Evolutionary conservation across 2,888 invertebrate genomes (phyloP), one percentile per base, ranked within the genome.

Genomic region (Diadromus collaris): DNA sequence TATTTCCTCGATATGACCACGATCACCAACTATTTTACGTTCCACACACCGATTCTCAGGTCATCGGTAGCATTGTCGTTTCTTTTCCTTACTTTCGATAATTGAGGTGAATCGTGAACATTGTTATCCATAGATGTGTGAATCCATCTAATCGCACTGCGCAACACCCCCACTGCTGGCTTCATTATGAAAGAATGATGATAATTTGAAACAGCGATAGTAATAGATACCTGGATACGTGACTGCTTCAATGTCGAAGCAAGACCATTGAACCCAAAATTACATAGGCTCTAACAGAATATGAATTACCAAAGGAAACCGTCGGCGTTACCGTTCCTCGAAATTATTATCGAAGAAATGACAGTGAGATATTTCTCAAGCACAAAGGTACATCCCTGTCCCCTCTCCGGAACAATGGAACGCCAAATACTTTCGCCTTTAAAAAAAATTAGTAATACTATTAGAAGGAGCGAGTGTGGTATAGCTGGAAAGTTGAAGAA

Each of bases 351-450:
- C 6, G 34, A 67, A 54, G 38, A 34, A 54, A 21, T 38, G 32
- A 19, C 56, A 58, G 58, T 21, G 58, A 68, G 51, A 32, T 67
- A 27, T 51, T 69, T 72, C 48, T 79, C 58, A 69, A 79, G 76
- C 68, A 79, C 76, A 76, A 79, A 70, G 72, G 46, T 67, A 60
- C 78, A 54, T 32, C 38, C 58, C 68, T 48, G 71, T 74, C 68
- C 72, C 71, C 24, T 61, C 61, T 38, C 54, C 34, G 68, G 68
- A 68, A 68, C 46, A 63, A 68, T 56, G 65, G 60, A 76, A 76
- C 73, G 65, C 73, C 76, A 76, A 76, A 73, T 74, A 76, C 64
- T 79, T 79, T 79, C 60, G 73, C 69, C 73, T 65, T 74, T 60
- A 29, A 67, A 75, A 76, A 46, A 46, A 29, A 38, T 58, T 58